phyloP scores from a whole-genome alignment of 2,113 vertebrate genomes.

The Zosterops borbonicus region DNA sequence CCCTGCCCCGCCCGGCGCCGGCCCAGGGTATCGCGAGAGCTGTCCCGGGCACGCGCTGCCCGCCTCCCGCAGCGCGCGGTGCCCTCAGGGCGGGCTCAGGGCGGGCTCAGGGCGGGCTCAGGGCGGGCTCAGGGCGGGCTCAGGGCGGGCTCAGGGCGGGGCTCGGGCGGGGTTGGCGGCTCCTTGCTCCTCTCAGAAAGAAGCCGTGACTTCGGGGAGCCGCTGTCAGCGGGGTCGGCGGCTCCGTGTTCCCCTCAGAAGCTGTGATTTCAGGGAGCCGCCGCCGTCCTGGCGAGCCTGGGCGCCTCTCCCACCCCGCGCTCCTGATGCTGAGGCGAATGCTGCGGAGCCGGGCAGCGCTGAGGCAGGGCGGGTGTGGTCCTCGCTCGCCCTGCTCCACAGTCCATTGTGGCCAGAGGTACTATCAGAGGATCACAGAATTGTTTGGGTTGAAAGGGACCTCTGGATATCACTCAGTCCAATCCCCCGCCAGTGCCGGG shows the following conservation, averaged over 20 bases:
- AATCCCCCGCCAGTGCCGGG: fast-evolving
- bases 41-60: background rate
- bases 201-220: no score
- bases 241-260: fast-evolving
- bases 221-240: fast-evolving
- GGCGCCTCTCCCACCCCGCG: fast-evolving
- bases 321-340: background rate
- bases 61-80: fast-evolving
- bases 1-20: background rate
- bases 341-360: background rate
- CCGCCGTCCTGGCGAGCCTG: fast-evolving
- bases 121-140: background rate
- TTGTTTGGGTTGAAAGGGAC: background rate
- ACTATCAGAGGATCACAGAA: background rate
- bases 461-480: background rate
- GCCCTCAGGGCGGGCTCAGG: no score
- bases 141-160: no score
- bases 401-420: background rate
- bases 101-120: background rate
- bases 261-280: fast-evolving
- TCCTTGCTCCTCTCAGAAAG: no score
- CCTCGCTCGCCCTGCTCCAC: no score
- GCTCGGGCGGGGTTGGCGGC: no score
- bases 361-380: background rate
- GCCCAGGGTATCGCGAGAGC: background rate